Evolutionary conservation across 2,888 invertebrate genomes (phyloP), one percentile per base, ranked within the genome.

Genomic region (Eristalis arbustorum): DNA sequence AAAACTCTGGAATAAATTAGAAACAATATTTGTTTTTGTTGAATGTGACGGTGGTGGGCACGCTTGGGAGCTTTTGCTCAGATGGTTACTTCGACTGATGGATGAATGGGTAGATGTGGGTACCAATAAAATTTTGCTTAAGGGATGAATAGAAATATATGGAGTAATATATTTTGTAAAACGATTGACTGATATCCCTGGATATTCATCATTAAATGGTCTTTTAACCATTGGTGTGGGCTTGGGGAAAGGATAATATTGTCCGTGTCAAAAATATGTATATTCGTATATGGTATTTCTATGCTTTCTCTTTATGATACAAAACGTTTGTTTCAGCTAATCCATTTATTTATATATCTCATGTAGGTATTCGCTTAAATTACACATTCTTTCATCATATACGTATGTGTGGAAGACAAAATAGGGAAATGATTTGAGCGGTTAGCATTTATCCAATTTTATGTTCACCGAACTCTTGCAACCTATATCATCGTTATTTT

Each of bases 1-100:
- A 57, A 84, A 84, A 84, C 62, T 79, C 56, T 66, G 49, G 79
- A 74, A 84, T 84, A 79, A 84, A 84, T 84, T 84, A 84, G 84
- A 84, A 74, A 34, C 63, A 49, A 79, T 84, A 84, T 79, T 64
- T 74, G 59, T 64, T 69, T 63, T 71, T 69, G 59, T 10, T 77
- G 28, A 22, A 28, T 34, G 23, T 71, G 25, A 14, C 6, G 37
- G n/a, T 28, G 3, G 66, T 61, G 62, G 34, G 37, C 56, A 28
- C n/a, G 49, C 63, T 18, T 75, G 72, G 61, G 40, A 59, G 14
- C 57, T 34, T 37, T 71, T 34, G 42, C 42, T 67, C 34, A 64
- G 25, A 67, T 62, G 13, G 23, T 72, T 56, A 25, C n/a, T n/a
- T 67, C 23, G 8, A 13, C n/a, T 42, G 42, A 42, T 42, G 42